Conservation (phyloP, 1,140 invertebrate genomes). For the Habropoda laboriosa region DNA sequence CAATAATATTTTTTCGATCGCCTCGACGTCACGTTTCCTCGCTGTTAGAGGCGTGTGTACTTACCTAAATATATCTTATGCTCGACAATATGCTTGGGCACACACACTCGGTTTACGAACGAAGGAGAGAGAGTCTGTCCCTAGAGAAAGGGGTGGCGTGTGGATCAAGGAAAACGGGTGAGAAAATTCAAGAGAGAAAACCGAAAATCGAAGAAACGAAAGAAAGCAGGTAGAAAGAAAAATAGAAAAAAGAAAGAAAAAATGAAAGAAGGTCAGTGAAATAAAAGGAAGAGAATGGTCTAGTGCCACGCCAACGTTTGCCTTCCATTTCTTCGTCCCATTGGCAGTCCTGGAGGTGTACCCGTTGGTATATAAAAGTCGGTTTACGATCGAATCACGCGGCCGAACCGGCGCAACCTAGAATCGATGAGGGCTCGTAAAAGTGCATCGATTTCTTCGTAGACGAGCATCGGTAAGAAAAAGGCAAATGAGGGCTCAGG, state of each 20-base stretch:
- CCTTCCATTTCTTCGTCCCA: conserved; percentile 53
- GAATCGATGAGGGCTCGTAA: conserved; percentile 56
- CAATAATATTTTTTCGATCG: conserved; percentile 64
- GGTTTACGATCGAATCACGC: conserved; percentile 63
- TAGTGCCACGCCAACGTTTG: conserved; percentile 31
- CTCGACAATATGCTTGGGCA: conserved; percentile 51
- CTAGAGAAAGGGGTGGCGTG: neutral
- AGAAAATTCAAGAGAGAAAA: neutral
- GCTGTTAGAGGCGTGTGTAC: conserved; percentile 14
- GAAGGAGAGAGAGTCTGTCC: neutral
- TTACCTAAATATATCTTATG: conserved; percentile 56
- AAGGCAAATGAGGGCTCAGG: conserved; percentile 45
- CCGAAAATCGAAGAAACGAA: neutral
- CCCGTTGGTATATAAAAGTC: conserved; percentile 42
- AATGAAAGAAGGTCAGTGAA: neutral
- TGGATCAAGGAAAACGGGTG: neutral
- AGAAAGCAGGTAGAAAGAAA: too few relatives aligned
- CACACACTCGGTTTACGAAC: conserved; percentile 23
- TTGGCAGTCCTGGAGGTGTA: conserved; percentile 15
- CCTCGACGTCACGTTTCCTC: neutral
- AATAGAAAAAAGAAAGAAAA: neutral
- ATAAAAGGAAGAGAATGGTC: conserved; percentile 11
- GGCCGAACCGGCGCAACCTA: conserved; percentile 30
- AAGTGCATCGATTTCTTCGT: conserved; percentile 42
- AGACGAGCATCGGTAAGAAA: neutral